These are phyloP conservation scores for Microcebus tavaratra DNA, from an alignment of 2,113 vertebrate genomes.

Conservation along the genomic window DNA sequence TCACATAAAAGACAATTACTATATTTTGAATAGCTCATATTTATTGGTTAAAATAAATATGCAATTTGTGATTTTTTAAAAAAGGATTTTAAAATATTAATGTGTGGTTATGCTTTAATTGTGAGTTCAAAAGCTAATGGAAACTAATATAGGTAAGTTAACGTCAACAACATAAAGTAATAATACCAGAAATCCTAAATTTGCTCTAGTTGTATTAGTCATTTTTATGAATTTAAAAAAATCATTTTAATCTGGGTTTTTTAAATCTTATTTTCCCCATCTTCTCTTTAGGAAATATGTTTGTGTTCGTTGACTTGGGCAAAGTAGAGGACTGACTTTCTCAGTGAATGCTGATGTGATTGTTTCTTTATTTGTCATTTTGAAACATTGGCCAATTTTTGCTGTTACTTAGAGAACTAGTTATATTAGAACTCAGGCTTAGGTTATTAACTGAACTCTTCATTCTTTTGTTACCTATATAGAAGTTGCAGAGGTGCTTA, in stretches of 20 bases:
- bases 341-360: background rate
- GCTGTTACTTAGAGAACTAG: background rate
- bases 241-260: background rate
- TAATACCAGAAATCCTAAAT: background rate
- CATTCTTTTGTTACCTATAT: background rate
- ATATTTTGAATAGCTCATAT: background rate
- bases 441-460: background rate
- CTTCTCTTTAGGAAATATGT: background rate
- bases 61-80: background rate
- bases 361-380: background rate
- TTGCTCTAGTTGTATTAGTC: background rate
- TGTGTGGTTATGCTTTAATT: background rate
- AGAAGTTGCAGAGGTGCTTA: background rate
- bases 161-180: background rate
- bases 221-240: background rate
- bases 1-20: background rate
- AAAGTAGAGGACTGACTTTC: background rate
- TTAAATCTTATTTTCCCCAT: background rate
- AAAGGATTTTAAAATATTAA: background rate
- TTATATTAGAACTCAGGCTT: background rate
- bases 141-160: background rate
- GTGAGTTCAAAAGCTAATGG: background rate
- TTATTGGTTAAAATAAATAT: slow-evolving; percentile 19
- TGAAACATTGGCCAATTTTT: background rate
- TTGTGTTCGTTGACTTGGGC: background rate